A percentile compares a stretch with the other conserved stretches of the same genome.
These are phyloP conservation scores for Euglossa dilemma DNA, from an alignment of 1,140 invertebrate species.

Conservation along the genomic window DNA sequence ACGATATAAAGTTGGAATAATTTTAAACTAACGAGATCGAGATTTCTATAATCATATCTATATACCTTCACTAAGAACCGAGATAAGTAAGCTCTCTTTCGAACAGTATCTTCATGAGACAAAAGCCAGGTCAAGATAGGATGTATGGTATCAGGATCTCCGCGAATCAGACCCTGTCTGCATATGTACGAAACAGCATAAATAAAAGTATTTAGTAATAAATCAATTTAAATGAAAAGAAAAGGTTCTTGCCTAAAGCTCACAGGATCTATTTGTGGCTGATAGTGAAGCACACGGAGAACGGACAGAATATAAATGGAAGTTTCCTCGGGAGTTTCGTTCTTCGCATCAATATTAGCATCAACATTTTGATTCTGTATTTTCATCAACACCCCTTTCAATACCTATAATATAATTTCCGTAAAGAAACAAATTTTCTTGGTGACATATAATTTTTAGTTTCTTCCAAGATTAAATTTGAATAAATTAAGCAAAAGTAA, in stretches of 20 bases:
- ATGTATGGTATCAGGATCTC: slow-evolving; percentile 89
- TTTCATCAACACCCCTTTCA: slow-evolving; percentile 87
- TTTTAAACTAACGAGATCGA: neutral
- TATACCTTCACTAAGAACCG: slow-evolving; percentile 87
- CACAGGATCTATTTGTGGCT: slow-evolving; percentile 84
- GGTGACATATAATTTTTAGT: slow-evolving; percentile 10
- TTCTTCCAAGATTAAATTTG: neutral
- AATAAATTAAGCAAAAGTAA: neutral
- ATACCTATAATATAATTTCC: slow-evolving; percentile 78
- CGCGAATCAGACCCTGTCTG: slow-evolving; percentile 88
- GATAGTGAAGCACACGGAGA: slow-evolving; percentile 87
- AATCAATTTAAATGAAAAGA: slow-evolving; percentile 16
- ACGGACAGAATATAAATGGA: slow-evolving; percentile 85
- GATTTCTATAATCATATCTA: no score
- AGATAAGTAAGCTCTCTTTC: slow-evolving; percentile 92
- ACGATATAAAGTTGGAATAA: neutral
- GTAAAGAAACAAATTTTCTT: slow-evolving; percentile 28
- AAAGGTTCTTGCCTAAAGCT: slow-evolving; percentile 70
- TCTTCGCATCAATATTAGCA: slow-evolving; percentile 84
- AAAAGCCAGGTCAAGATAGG: slow-evolving; percentile 92
- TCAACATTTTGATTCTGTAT: slow-evolving; percentile 84
- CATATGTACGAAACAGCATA: slow-evolving; percentile 75
- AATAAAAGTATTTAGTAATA: slow-evolving; percentile 9
- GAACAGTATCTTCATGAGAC: slow-evolving; percentile 87
- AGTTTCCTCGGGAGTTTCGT: slow-evolving; percentile 86